A percentile compares a stretch with the other conserved stretches of the same genome.
These are phyloP conservation scores for Chloroclysta siterata DNA, from an alignment of 2,888 invertebrate species.

Conservation along the genomic window DNA sequence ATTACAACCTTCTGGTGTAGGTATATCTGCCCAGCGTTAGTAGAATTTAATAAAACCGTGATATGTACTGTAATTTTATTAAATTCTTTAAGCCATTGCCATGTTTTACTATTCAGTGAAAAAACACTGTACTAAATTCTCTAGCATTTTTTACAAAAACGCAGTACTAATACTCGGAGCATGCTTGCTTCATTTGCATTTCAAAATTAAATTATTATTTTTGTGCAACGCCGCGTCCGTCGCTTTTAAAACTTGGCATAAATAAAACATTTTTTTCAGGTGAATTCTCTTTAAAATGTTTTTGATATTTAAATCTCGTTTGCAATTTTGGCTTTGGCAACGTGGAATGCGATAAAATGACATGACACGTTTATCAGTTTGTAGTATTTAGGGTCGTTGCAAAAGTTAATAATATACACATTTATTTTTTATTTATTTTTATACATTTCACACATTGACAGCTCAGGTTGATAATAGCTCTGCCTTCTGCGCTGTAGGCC, in stretches of 20 bases:
- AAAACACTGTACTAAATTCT: slow-evolving; percentile 9
- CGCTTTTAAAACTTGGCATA: slow-evolving; percentile 18
- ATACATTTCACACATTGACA: no score
- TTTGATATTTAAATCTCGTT: slow-evolving; percentile 16
- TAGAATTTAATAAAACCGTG: no score
- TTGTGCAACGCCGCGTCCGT: slow-evolving; percentile 16
- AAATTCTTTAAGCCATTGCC: not conserved
- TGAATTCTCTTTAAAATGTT: slow-evolving; percentile 14
- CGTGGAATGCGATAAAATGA: slow-evolving; percentile 6
- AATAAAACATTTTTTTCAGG: slow-evolving; percentile 25
- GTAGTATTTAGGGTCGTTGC: not conserved
- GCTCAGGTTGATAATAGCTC: no score
- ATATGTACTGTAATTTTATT: no score
- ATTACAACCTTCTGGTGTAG: no score
- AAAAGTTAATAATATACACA: not conserved
- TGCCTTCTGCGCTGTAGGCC: no score
- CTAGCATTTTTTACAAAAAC: slow-evolving; percentile 29
- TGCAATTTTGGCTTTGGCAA: slow-evolving; percentile 6
- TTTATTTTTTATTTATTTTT: no score
- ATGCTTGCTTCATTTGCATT: slow-evolving; percentile 44
- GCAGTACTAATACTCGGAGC: slow-evolving; percentile 39
- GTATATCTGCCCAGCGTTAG: no score
- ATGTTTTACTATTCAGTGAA: not conserved
- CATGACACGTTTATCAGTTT: slow-evolving; percentile 10
- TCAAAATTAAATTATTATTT: slow-evolving; percentile 45